phyloP scores from a whole-genome alignment of 2,888 invertebrate genomes.

The Petrolisthes manimaculis region DNA sequence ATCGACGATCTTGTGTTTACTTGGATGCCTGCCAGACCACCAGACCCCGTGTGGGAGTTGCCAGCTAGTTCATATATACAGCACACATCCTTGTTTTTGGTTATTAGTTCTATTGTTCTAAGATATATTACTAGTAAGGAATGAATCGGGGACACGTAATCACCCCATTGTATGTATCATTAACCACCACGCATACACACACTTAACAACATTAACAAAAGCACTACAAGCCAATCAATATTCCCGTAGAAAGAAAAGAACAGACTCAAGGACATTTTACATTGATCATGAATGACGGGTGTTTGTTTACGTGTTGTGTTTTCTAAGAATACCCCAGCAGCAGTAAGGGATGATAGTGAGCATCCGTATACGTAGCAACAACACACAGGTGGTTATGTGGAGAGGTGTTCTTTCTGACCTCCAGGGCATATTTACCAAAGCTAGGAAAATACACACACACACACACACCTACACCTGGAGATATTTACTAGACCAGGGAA shows the following conservation, averaged over 20 bases:
- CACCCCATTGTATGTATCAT: too few relatives aligned
- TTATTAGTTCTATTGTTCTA: background rate
- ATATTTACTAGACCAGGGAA: background rate
- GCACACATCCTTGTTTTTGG: slow-evolving; percentile 38
- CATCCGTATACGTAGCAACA: background rate
- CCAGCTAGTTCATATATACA: slow-evolving; percentile 28
- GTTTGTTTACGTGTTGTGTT: background rate
- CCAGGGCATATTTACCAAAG: background rate
- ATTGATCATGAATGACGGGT: slow-evolving; percentile 4
- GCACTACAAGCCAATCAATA: background rate
- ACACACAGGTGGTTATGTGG: too few relatives aligned
- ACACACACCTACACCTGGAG: background rate
- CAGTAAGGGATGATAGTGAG: background rate
- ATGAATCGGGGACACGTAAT: too few relatives aligned
- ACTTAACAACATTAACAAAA: too few relatives aligned
- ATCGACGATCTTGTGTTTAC: slow-evolving; percentile 50
- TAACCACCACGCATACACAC: too few relatives aligned
- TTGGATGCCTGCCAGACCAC: slow-evolving; percentile 53
- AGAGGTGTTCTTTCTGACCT: too few relatives aligned
- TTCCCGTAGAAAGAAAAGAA: background rate
- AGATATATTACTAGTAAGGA: too few relatives aligned
- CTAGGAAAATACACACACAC: background rate
- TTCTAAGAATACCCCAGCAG: too few relatives aligned
- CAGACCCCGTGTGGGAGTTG: slow-evolving; percentile 28
- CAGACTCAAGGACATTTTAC: background rate